Evolutionary conservation across 2,113 vertebrate species (phyloP).

Genomic region (Semnopithecus entellus): DNA sequence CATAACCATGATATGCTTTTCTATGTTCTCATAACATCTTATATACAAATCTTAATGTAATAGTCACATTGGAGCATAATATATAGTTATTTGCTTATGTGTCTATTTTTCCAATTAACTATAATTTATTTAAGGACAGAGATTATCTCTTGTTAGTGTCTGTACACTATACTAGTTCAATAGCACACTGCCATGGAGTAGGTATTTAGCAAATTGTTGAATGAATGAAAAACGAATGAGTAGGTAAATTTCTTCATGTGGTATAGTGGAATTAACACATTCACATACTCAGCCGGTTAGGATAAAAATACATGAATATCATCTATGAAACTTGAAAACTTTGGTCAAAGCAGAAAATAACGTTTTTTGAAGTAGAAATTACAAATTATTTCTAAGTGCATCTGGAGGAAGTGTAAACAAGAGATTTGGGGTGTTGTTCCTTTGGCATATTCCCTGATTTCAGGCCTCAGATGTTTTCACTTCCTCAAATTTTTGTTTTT

Average conservation of each 20-base stretch:
- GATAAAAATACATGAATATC: background rate
- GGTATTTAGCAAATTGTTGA: background rate
- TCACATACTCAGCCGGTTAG: background rate
- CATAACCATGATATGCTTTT: background rate
- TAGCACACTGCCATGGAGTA: background rate
- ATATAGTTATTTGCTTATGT: background rate
- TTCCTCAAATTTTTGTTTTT: conserved; percentile 31
- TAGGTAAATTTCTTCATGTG: background rate
- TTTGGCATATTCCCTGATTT: conserved; percentile 4
- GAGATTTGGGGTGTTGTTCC: background rate
- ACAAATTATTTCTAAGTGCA: conserved; percentile 28
- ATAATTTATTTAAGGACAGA: background rate
- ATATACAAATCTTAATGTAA: background rate
- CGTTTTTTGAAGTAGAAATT: background rate
- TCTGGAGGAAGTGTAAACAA: conserved; percentile 24
- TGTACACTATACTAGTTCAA: background rate
- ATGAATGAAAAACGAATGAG: background rate
- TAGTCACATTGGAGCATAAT: background rate
- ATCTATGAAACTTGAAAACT: background rate
- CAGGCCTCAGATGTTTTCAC: conserved; percentile 32
- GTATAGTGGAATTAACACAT: background rate
- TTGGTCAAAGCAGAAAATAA: background rate
- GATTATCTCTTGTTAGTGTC: background rate
- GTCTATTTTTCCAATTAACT: background rate
- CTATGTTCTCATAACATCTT: background rate